Base-by-base conservation (phyloP, 2,888 invertebrate genomes). In the Proisotoma minuta region DNA sequence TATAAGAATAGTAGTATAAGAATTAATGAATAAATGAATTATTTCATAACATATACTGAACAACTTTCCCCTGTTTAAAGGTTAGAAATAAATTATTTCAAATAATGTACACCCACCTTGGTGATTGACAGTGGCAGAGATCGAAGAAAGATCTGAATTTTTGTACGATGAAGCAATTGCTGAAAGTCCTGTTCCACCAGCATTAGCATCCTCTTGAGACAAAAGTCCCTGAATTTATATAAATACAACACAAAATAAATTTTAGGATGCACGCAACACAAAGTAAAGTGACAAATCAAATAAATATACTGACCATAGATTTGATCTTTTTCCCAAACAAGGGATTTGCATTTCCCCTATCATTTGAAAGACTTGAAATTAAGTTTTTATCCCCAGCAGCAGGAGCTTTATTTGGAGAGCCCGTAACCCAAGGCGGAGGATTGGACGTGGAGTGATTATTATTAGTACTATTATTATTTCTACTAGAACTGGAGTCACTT, bases 191-290 rank as follows among this genome's bases (percentile, higher is more conserved):
- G 48, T 65, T 12, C 68, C 57, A 12, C 59, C 58, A 56, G 51
- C 50, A 59, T 68, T 68, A n/a, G 56, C 62, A 51, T 59, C 54
- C 48, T 71, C 71, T 60, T 40, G 66, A 52, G 24, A 66, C 60
- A 62, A 67, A 53, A 47, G 57, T 60, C n/a, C 67, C 67, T 69
- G 57, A 20, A 61, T 28, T 23, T 18, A 28, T 26, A 54, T 20
- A 59, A 49, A 34, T 59, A 24, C 26, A 34, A 34, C 34, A n/a
- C n/a, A n/a, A n/a, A n/a, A n/a, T n/a, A n/a, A n/a, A n/a, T n/a
- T n/a, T n/a, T n/a, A n/a, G n/a, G n/a, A n/a, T n/a, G n/a, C n/a
- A n/a, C n/a, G n/a, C n/a, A n/a, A n/a, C n/a, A n/a, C n/a, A n/a
- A n/a, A 10, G 34, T 34, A 34, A 8, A 34, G 8, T 34, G 34